A percentile compares a stretch with the other conserved stretches of the same genome.
Evolutionary conservation across 2,888 invertebrate genomes (phyloP).

Genomic region (Adelphocoris suturalis): DNA sequence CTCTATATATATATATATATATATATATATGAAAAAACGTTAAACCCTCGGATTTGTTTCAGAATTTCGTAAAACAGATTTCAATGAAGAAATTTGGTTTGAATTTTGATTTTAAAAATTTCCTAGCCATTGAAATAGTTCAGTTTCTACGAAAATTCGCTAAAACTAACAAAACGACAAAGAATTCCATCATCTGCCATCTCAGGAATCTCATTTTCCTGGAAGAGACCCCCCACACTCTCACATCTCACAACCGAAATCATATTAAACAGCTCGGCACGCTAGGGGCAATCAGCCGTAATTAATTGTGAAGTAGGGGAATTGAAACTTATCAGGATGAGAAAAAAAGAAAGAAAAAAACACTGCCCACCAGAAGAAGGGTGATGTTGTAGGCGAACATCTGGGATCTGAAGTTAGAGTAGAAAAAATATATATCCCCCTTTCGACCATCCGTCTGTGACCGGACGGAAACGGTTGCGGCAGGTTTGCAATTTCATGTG

Average conservation of each 20-base stretch:
- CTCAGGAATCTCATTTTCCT: no score
- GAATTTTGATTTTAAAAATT: no score
- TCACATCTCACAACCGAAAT: neutral
- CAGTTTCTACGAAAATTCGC: no score
- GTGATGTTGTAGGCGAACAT: slow-evolving; percentile 30
- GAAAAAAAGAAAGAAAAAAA: no score
- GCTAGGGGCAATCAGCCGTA: slow-evolving; percentile 62
- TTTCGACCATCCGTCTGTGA: neutral
- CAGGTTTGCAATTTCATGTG: slow-evolving; percentile 33
- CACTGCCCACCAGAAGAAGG: neutral
- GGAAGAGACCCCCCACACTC: neutral
- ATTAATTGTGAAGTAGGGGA: slow-evolving; percentile 56
- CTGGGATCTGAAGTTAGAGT: slow-evolving; percentile 23
- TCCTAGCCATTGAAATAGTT: no score
- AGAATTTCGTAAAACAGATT: no score
- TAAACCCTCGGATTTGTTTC: no score
- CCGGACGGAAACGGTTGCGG: slow-evolving; percentile 43
- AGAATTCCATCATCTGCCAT: no score
- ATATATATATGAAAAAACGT: no score
- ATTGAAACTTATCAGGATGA: slow-evolving; percentile 27
- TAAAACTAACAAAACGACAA: no score
- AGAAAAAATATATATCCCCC: neutral
- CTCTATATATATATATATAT: no score
- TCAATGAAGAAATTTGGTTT: no score
- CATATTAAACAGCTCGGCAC: slow-evolving; percentile 65